Evolutionary conservation across 1,140 invertebrate species (phyloP), one percentile per base, ranked within the genome.

Genomic region (Babylonia areolata): DNA sequence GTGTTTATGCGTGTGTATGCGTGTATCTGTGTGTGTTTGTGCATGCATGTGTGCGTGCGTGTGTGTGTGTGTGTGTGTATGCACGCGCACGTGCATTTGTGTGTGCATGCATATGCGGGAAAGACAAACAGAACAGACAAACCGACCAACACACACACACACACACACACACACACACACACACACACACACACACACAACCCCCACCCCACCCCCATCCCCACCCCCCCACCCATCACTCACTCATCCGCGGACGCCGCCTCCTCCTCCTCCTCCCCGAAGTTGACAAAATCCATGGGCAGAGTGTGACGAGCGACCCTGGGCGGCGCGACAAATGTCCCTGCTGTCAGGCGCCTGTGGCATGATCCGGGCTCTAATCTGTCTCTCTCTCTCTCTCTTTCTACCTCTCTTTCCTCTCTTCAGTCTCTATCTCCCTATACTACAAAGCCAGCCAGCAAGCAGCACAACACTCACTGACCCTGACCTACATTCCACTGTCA

Each of bases 331-430:
- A n/a, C n/a, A n/a, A n/a, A n/a, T n/a, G n/a, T n/a, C n/a, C n/a
- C 28, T n/a, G 23, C 28, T 39, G 35, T 20, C 20, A 23, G 20
- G 77, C 23, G 40, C 35, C 35, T 78, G 77, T 23, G 17, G 35
- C 77, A 78, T 39, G 77, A 5, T 39, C 5, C 17, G 35, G 35
- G 5, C 9, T 31, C 2, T 39, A 35, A 3, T 35, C 80, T 82
- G 39, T 82, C 80, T 82, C 39, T 82, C 46, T 82, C 46, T 82
- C 46, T 31, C 46, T 82, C 46, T 54, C 46, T 82, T 33, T n/a
- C 40, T 82, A 15, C 31, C 46, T 54, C n/a, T 37, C 46, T 51
- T 20, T 51, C 20, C 46, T 51, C 46, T 51, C 46, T 51, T n/a
- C 46, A 11, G 9, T 51, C 46, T 20, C 6, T 51, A 51, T 20